These are phyloP conservation scores for Amphibalanus amphitrite DNA, from an alignment of 1,140 invertebrate species.

Conservation along the genomic window DNA sequence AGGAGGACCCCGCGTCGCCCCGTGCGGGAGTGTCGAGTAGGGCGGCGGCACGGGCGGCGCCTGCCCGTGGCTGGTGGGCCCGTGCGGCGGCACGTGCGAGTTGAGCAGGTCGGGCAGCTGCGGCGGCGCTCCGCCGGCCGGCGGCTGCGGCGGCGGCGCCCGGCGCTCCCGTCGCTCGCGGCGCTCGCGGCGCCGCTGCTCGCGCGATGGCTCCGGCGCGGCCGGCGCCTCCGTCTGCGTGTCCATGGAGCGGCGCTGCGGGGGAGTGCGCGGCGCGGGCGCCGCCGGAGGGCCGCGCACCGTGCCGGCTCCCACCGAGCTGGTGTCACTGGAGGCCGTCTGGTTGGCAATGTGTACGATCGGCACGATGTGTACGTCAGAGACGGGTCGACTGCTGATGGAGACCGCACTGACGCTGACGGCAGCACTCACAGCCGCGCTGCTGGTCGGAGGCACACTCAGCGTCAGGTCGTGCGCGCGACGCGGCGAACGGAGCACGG, in stretches of 20 bases:
- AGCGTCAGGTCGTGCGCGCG: neutral
- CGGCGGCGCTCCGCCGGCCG: constrained; percentile 13
- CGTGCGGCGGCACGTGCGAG: constrained; percentile 24
- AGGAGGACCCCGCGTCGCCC: constrained; percentile 12
- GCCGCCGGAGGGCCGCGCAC: too few species aligned
- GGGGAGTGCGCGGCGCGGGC: too few species aligned
- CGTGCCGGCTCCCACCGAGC: neutral
- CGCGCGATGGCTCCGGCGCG: neutral
- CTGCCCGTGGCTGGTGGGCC: too few species aligned
- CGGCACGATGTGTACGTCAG: neutral
- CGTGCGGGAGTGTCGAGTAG: constrained; percentile 25
- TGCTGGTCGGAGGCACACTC: neutral
- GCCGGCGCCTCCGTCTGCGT: neutral
- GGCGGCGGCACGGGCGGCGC: constrained; percentile 27
- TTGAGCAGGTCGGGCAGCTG: constrained; percentile 32
- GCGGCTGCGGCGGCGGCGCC: too few species aligned
- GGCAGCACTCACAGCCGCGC: neutral
- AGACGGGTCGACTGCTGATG: neutral
- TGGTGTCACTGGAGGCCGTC: neutral
- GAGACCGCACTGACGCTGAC: neutral
- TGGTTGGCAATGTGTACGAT: neutral
- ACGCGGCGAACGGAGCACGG: neutral
- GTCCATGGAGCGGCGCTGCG: neutral
- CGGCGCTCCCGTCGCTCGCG: constrained; percentile 11
- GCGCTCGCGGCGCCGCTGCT: constrained; percentile 8